phyloP scores from a whole-genome alignment of 35 echinoderm and acorn worm genomes.

The Amphiura filiformis region DNA sequence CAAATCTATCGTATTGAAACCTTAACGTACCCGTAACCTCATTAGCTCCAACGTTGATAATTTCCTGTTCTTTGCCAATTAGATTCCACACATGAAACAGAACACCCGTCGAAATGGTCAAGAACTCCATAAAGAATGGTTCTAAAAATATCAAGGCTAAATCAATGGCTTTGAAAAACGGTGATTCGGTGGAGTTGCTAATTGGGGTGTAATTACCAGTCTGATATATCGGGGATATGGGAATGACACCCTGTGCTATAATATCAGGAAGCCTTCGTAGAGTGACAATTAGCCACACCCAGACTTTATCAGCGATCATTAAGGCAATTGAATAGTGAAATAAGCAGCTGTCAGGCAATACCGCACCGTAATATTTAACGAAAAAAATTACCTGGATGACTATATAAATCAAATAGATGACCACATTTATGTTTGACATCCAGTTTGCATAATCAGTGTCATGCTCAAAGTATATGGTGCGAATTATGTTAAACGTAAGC shows the following conservation, averaged over 20 bases:
- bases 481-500: neutral
- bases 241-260: neutral
- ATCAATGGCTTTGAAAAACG: neutral
- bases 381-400: neutral
- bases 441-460: neutral
- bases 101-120: neutral
- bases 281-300: neutral
- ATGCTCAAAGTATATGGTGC: neutral
- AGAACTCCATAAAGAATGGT: neutral
- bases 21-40: too few relatives aligned
- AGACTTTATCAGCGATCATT: constrained; percentile 1
- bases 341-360: neutral
- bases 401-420: neutral
- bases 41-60: too few relatives aligned
- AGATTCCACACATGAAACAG: neutral
- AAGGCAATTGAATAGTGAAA: neutral
- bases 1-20: too few relatives aligned
- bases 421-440: neutral
- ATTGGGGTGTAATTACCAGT: neutral
- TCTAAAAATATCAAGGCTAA: neutral
- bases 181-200: neutral
- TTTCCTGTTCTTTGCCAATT: neutral
- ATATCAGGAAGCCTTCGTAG: neutral
- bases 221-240: neutral
- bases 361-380: neutral